These are phyloP conservation scores for Megamerina dolium DNA, from an alignment of 2,888 invertebrate species.

Conservation along the genomic window DNA sequence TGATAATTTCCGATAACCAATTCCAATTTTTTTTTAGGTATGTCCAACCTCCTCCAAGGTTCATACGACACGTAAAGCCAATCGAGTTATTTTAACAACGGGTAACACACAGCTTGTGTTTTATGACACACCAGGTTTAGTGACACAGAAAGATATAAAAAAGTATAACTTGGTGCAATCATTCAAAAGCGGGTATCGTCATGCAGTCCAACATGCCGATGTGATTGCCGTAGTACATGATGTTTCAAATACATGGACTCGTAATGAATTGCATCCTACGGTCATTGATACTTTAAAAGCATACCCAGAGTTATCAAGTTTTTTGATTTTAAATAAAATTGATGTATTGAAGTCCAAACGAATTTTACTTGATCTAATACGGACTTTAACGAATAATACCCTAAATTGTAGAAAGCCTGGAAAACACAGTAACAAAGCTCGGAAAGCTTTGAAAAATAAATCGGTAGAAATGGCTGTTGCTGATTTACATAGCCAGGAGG, in stretches of 20 bases:
- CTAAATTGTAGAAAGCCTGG: slow-evolving; percentile 45
- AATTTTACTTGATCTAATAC: slow-evolving; percentile 66
- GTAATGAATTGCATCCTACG: slow-evolving; percentile 63
- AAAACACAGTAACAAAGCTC: too few species aligned
- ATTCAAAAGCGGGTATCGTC: slow-evolving; percentile 55
- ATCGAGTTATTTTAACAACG: slow-evolving; percentile 66
- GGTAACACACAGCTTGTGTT: slow-evolving; percentile 83
- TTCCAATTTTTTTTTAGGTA: slow-evolving; percentile 54
- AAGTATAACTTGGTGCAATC: slow-evolving; percentile 54
- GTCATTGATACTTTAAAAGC: slow-evolving; percentile 63
- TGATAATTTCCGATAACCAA: background rate
- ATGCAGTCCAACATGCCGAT: slow-evolving; percentile 62
- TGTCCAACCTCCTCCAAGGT: slow-evolving; percentile 87
- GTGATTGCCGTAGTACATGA: slow-evolving; percentile 84
- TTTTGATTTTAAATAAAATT: slow-evolving; percentile 88
- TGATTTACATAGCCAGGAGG: background rate
- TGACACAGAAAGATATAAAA: slow-evolving; percentile 58
- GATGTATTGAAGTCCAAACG: slow-evolving; percentile 65
- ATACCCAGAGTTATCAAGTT: slow-evolving; percentile 56
- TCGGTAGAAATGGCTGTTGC: background rate
- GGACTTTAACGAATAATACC: slow-evolving; percentile 60
- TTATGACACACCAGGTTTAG: slow-evolving; percentile 89
- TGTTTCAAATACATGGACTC: slow-evolving; percentile 63
- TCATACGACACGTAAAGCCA: slow-evolving; percentile 76
- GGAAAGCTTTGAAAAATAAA: too few species aligned